Conservation (phyloP, 2,113 vertebrate species). For the Gymnocephalus cernua region DNA sequence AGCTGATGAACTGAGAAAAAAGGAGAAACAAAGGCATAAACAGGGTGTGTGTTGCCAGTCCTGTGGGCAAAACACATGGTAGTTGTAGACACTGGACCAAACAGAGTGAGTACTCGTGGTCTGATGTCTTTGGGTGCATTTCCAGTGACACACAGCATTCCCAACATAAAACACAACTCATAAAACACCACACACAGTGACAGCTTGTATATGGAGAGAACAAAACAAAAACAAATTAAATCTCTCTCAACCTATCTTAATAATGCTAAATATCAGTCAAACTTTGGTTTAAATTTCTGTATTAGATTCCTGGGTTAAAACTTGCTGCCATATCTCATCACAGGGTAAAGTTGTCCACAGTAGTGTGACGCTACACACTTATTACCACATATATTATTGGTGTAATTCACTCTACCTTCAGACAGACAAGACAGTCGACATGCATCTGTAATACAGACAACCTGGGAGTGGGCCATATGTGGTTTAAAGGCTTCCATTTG, state of each 20-base stretch:
- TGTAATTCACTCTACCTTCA: slow-evolving; percentile 13
- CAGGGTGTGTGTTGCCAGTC: slow-evolving; percentile 35
- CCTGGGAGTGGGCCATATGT: slow-evolving; percentile 29
- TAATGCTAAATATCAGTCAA: not conserved
- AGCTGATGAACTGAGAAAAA: slow-evolving; percentile 49
- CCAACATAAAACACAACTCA: slow-evolving; percentile 3
- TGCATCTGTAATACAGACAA: slow-evolving; percentile 37
- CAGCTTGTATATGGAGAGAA: not conserved
- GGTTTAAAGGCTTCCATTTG: slow-evolving; percentile 32
- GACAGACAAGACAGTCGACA: slow-evolving; percentile 31
- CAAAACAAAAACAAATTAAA: too few relatives aligned
- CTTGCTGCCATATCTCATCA: not conserved
- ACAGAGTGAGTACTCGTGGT: slow-evolving; percentile 16
- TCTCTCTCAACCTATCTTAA: not conserved
- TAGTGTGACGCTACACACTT: slow-evolving; percentile 24
- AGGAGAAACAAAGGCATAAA: slow-evolving; percentile 4
- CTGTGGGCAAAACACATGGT: slow-evolving; percentile 30
- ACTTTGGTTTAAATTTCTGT: not conserved
- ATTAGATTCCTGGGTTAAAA: slow-evolving; percentile 13
- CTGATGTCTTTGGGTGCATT: slow-evolving; percentile 27
- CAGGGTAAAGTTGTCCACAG: slow-evolving; percentile 15
- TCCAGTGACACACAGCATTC: slow-evolving; percentile 22
- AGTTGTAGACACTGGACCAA: slow-evolving; percentile 36
- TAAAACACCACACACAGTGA: slow-evolving; percentile 6
- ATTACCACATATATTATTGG: not conserved